Conservation (phyloP, 92 coral and sea anemone species). For the Phenganax stokvisi region DNA sequence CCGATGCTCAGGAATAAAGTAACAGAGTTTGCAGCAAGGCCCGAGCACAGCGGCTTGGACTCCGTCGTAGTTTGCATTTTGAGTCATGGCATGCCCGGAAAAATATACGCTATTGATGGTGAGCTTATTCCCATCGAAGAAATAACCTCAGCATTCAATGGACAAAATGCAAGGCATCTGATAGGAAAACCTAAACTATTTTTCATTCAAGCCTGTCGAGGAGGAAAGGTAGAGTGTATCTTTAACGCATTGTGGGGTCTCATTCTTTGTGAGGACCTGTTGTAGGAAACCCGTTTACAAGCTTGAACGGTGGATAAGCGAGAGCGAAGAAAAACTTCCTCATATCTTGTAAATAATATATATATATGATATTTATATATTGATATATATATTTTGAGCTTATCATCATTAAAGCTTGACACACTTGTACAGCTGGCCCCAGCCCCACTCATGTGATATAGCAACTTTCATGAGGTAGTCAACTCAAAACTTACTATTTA, state of each 20-base stretch:
- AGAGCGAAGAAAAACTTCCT: no score
- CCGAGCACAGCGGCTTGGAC: conserved; percentile 66
- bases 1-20: conserved; percentile 56
- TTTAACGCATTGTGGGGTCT: background rate
- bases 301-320: no score
- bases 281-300: no score
- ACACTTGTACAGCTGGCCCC: no score
- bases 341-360: no score
- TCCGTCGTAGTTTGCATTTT: conserved; percentile 86
- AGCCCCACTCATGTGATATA: no score
- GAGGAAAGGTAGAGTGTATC: conserved; percentile 44
- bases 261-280: no score
- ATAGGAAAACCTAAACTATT: conserved; percentile 91
- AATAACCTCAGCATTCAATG: conserved; percentile 76
- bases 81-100: conserved; percentile 91
- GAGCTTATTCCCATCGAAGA: conserved; percentile 67
- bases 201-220: conserved; percentile 95
- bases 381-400: no score
- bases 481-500: background rate
- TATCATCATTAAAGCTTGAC: no score
- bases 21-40: conserved; percentile 55
- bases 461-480: no score
- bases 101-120: conserved; percentile 80
- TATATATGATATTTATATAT: no score
- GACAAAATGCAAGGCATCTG: conserved; percentile 71